phyloP scores from a whole-genome alignment of 2,113 vertebrate species.

The Carollia perspicillata region DNA sequence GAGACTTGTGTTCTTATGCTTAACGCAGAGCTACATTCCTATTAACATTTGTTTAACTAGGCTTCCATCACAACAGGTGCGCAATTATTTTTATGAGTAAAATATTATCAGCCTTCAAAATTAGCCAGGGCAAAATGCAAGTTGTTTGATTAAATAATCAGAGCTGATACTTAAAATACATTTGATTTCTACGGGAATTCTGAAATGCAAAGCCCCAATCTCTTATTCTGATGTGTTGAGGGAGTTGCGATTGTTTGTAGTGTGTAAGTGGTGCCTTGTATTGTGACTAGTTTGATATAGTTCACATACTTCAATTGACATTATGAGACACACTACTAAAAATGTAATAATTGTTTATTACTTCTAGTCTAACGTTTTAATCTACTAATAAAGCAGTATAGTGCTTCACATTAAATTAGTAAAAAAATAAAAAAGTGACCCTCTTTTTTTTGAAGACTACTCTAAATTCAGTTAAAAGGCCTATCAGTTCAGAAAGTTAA shows the following conservation, averaged over 20 bases:
- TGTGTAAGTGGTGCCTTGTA: conserved; percentile 74
- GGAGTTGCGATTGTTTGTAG: conserved; percentile 80
- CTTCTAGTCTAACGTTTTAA: conserved; percentile 73
- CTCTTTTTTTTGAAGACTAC: conserved; percentile 65
- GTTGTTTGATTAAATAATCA: conserved; percentile 90
- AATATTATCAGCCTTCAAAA: conserved; percentile 89
- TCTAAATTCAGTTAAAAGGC: conserved; percentile 73
- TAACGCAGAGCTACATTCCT: conserved; percentile 74
- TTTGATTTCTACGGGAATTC: conserved; percentile 86
- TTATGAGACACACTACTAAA: conserved; percentile 70
- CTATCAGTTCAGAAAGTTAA: conserved; percentile 44
- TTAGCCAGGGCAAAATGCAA: conserved; percentile 87
- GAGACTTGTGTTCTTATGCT: conserved; percentile 69
- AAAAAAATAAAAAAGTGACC: conserved; percentile 44
- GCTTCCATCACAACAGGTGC: conserved; percentile 87
- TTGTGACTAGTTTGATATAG: conserved; percentile 72
- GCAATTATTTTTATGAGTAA: conserved; percentile 88
- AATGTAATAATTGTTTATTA: conserved; percentile 71
- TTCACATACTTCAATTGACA: conserved; percentile 76
- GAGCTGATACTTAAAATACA: conserved; percentile 86
- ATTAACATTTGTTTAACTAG: conserved; percentile 86
- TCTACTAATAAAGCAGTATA: conserved; percentile 67
- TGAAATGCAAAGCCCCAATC: conserved; percentile 80
- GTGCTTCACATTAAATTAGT: conserved; percentile 61
- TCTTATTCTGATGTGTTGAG: conserved; percentile 68